These are phyloP conservation scores for Palythoa grandiflora DNA, from an alignment of 92 coral and sea anemone genomes.

Conservation along the genomic window DNA sequence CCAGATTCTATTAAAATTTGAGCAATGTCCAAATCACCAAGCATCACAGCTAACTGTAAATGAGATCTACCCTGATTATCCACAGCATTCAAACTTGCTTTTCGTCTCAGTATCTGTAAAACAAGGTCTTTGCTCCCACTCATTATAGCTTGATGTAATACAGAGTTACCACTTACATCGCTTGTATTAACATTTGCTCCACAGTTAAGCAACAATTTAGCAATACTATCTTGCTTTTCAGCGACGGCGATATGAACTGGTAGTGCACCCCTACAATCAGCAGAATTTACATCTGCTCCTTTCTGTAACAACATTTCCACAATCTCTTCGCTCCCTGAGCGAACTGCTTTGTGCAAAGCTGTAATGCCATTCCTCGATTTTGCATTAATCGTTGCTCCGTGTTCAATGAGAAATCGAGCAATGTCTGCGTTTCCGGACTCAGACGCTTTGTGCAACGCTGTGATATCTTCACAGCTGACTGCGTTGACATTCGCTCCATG, in stretches of 20 bases:
- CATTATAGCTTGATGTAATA: slow-evolving; percentile 3
- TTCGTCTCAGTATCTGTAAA: neutral
- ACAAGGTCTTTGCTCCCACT: slow-evolving; percentile 25
- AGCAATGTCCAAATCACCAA: slow-evolving; percentile 14
- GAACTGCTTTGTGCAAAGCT: slow-evolving; percentile 29
- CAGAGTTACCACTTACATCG: neutral
- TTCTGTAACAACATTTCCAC: slow-evolving; percentile 9
- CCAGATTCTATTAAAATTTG: slow-evolving; percentile 4
- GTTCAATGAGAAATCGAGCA: neutral
- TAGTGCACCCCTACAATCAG: neutral
- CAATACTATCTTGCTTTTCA: neutral
- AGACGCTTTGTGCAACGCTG: slow-evolving; percentile 25
- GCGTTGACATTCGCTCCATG: slow-evolving; percentile 18
- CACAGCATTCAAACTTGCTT: neutral
- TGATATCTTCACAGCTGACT: slow-evolving; percentile 12
- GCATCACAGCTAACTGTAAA: slow-evolving; percentile 30
- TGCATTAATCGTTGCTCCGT: slow-evolving; percentile 30
- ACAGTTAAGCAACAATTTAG: neutral
- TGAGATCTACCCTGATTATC: slow-evolving; percentile 11
- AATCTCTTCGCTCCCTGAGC: neutral
- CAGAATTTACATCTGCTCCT: slow-evolving; percentile 3
- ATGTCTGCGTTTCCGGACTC: slow-evolving; percentile 10
- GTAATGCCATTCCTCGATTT: slow-evolving; percentile 10
- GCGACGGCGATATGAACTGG: slow-evolving; percentile 27
- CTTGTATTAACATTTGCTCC: slow-evolving; percentile 17